Evolutionary conservation across 1,140 invertebrate species (phyloP).

Genomic region (Zophobas atratus): DNA sequence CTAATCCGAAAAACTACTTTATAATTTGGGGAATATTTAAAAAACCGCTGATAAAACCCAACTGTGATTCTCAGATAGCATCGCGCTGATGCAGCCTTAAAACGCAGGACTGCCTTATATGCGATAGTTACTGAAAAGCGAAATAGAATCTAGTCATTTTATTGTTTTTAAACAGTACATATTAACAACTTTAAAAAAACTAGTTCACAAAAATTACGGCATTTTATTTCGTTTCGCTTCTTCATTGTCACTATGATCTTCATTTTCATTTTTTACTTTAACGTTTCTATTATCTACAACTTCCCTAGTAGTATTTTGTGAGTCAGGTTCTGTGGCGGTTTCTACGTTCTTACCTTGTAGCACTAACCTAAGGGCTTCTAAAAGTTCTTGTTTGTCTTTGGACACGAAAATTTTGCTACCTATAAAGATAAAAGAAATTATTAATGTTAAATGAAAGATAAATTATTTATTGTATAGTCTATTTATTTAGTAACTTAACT

Average conservation of each 20-base stretch:
- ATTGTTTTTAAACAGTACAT: conserved; percentile 15
- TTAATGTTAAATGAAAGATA: conserved; percentile 39
- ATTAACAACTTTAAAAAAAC: conserved; percentile 30
- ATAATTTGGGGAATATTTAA: too few relatives aligned
- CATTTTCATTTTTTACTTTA: conserved; percentile 35
- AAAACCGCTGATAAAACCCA: neutral
- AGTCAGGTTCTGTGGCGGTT: conserved; percentile 45
- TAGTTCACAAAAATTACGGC: conserved; percentile 26
- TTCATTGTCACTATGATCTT: conserved; percentile 49
- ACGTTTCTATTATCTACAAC: conserved; percentile 34
- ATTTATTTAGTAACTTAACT: conserved; percentile 47
- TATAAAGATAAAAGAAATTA: conserved; percentile 66
- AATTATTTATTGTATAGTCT: conserved; percentile 44
- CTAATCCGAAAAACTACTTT: too few relatives aligned
- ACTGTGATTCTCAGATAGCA: conserved; percentile 12
- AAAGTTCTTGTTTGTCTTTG: conserved; percentile 71
- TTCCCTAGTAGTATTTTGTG: conserved; percentile 54
- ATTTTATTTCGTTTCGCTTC: conserved; percentile 54
- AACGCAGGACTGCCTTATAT: conserved; percentile 20
- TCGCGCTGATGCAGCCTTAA: conserved; percentile 27
- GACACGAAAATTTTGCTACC: conserved; percentile 76
- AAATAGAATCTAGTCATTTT: conserved; percentile 17
- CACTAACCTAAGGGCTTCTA: conserved; percentile 76
- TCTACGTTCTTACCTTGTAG: conserved; percentile 67
- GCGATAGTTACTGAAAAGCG: neutral